Evolutionary conservation across 2,888 invertebrate species (phyloP).

Genomic region (Epinotia brunnichana): DNA sequence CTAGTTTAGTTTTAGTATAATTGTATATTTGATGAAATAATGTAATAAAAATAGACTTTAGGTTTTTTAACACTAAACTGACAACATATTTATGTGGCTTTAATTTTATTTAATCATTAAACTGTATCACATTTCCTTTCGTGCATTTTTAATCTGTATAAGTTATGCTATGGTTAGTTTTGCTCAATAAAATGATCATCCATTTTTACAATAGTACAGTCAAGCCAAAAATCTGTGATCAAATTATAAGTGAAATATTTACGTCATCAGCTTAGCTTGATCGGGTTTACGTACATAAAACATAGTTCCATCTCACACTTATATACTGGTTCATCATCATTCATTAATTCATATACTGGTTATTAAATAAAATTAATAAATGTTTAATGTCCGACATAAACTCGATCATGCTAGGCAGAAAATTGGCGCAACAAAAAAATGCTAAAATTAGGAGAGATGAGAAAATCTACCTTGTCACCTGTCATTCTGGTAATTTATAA

Average conservation of each 20-base stretch:
- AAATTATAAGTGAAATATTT: background rate
- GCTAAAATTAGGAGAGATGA: too few relatives aligned
- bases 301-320: too few relatives aligned
- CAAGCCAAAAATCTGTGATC: background rate
- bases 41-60: conserved; percentile 33
- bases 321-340: too few relatives aligned
- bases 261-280: background rate
- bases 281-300: background rate
- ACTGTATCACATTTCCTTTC: conserved; percentile 31
- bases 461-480: too few relatives aligned
- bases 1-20: conserved; percentile 34
- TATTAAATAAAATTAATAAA: too few relatives aligned
- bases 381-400: too few relatives aligned
- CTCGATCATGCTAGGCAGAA: too few relatives aligned
- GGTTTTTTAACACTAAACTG: conserved; percentile 37
- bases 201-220: background rate
- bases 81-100: conserved; percentile 37
- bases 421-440: too few relatives aligned
- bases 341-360: too few relatives aligned
- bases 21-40: conserved; percentile 41
- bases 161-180: conserved; percentile 7
- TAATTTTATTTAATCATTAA: conserved; percentile 37
- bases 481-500: too few relatives aligned
- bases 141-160: conserved; percentile 15
- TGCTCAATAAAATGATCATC: conserved; percentile 19